phyloP scores from a whole-genome alignment of 2,797 vertebrate genomes.

The Squalus acanthias region DNA sequence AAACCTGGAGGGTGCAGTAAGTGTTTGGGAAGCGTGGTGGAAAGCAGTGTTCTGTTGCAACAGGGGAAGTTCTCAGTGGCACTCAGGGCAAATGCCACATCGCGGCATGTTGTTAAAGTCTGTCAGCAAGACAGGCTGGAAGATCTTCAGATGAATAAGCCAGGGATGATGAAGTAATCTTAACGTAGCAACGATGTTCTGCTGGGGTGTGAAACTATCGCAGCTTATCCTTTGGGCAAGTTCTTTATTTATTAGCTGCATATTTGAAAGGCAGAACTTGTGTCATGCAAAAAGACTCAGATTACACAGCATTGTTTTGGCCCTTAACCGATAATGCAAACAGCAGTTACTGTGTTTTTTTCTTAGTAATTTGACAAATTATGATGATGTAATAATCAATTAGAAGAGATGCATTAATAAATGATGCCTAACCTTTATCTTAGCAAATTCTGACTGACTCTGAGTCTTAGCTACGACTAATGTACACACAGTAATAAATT shows the following conservation, averaged over 20 bases:
- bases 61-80: neutral
- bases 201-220: neutral
- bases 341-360: neutral
- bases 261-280: neutral
- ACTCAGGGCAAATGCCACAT: constrained; percentile 9
- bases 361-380: neutral
- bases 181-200: neutral
- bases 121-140: neutral
- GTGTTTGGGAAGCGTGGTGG: constrained; percentile 50
- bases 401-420: neutral
- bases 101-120: neutral
- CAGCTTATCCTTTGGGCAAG: neutral
- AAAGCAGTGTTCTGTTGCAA: neutral
- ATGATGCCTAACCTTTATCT: neutral
- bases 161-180: neutral
- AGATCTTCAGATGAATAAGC: neutral
- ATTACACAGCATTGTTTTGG: neutral
- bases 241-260: neutral
- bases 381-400: neutral
- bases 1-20: constrained; percentile 92
- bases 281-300: neutral
- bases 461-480: neutral
- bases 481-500: neutral
- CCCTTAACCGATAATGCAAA: neutral
- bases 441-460: neutral